phyloP scores from a whole-genome alignment of 2,797 vertebrate species.

The Phoxinus dragarum region DNA sequence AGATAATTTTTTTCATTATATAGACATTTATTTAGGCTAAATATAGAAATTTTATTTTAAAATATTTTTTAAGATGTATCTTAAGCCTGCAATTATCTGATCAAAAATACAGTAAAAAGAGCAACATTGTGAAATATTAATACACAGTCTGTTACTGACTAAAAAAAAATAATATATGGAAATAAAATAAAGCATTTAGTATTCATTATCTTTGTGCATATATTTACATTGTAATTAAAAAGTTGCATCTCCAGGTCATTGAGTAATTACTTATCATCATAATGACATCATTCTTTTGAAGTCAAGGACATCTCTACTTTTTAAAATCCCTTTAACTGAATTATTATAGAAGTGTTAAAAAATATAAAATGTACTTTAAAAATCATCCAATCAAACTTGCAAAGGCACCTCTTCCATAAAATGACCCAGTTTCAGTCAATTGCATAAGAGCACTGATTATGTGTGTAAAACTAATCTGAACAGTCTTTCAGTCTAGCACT shows the following conservation, averaged over 20 bases:
- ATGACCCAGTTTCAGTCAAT: neutral
- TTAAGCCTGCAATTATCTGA: too few relatives aligned
- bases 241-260: neutral
- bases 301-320: neutral
- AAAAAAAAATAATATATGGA: neutral
- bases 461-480: conserved; percentile 20
- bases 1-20: too few relatives aligned
- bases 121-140: too few relatives aligned
- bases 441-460: neutral
- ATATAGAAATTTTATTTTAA: too few relatives aligned
- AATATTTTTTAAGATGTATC: too few relatives aligned
- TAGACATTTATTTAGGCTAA: too few relatives aligned
- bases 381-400: neutral
- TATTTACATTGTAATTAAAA: neutral
- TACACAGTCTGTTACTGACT: too few relatives aligned
- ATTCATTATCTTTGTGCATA: too few relatives aligned
- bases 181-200: too few relatives aligned
- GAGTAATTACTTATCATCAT: neutral
- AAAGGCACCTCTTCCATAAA: neutral
- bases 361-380: neutral
- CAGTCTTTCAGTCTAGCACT: conserved; percentile 1
- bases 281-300: neutral
- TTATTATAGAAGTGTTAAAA: neutral
- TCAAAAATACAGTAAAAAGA: too few relatives aligned
- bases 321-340: neutral